Evolutionary conservation across 2,797 vertebrate species (phyloP), one percentile per base, ranked within the genome.

Genomic region (Onychomys leucogaster): DNA sequence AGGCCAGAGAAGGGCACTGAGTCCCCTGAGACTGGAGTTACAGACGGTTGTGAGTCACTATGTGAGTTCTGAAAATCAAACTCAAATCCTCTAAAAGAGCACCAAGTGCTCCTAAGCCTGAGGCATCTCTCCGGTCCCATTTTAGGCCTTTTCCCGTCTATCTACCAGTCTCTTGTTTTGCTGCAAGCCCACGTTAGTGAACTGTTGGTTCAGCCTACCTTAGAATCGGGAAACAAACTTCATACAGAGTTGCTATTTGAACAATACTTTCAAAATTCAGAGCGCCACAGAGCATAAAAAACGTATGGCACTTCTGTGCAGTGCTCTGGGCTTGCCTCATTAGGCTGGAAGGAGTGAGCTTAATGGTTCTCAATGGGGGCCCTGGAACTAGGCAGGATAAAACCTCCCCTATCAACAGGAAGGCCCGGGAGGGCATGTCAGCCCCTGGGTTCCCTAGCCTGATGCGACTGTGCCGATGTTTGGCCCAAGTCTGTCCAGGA

Each of bases 91-190:
- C 61, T 46, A 34, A 46, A 67, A 52, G 43, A n/a, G 43, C 63
- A 85, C 3, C 43, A n/a, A 49, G 32, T 49, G 29, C 59, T 61
- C 16, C 59, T 65, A 65, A 34, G 37, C 43, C 29, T 16, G 32
- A 25, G 29, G 10, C 32, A 16, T 43, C 29, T 85, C 43, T 65
- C 12, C 43, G 67, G 32, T 25, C 10, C 43, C 43, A 2, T 25
- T 32, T 14, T 89, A 59, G 19, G 43, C n/a, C 34, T 82, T 37
- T 76, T 71, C 43, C n/a, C 34, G 27, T 90, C 27, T 37, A 34
- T 81, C 80, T n/a, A 75, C 67, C 65, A 59, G n/a, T 86, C 93
- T 93, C 78, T 77, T 86, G 46, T 96, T 93, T 95, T 76, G 65
- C 16, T 78, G 32, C 63, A 55, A 86, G 55, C 41, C 61, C 67